Evolutionary conservation across 2,797 vertebrate genomes (phyloP), one percentile per base, ranked within the genome.

Genomic region (Nyctibius grandis): DNA sequence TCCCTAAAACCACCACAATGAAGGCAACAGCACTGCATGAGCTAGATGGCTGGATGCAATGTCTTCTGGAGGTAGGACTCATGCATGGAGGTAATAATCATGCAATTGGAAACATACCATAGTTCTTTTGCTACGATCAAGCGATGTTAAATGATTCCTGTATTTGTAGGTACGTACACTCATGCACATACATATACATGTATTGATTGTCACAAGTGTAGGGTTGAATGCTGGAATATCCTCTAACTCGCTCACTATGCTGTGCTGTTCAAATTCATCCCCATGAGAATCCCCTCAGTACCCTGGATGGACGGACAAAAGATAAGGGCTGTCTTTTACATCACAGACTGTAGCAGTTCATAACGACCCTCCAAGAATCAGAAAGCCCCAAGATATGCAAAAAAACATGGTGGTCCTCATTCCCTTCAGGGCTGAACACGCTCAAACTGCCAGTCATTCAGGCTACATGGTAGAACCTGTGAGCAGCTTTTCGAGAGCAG

Each of bases 81-180:
- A 1, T 20, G 26, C 3, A 5, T 31, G 31, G 47, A 47, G 44
- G 29, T n/a, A 31, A 74, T 18, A 70, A 15, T 23, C 16, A 19
- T 5, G 15, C 29, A 26, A 36, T 33, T 36, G 3, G 12, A n/a
- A 51, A 45, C 12, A 40, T 6, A 0, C 9, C 21, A 4, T 6
- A 5, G 2, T 56, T 18, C 1, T 56, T 81, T 26, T n/a, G 29
- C 9, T 67, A 25, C 1, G 0, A 23, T 14, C 5, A 6, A 51
- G 13, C n/a, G 9, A 13, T 38, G 19, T 42, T 31, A 57, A 45
- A 19, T 6, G 4, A 16, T 29, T 53, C n/a, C 57, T 82, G 45
- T 33, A 3, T 38, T 69, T 76, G 21, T n/a, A 15, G 14, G 45
- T 48, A 6, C 0, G 0, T 31, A 8, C 9, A 25, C 8, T 0